Percentiles rank a stretch among this genome's conserved stretches.
These are phyloP conservation scores for Leucania comma DNA, from an alignment of 2,888 invertebrate species.

Conservation along the genomic window DNA sequence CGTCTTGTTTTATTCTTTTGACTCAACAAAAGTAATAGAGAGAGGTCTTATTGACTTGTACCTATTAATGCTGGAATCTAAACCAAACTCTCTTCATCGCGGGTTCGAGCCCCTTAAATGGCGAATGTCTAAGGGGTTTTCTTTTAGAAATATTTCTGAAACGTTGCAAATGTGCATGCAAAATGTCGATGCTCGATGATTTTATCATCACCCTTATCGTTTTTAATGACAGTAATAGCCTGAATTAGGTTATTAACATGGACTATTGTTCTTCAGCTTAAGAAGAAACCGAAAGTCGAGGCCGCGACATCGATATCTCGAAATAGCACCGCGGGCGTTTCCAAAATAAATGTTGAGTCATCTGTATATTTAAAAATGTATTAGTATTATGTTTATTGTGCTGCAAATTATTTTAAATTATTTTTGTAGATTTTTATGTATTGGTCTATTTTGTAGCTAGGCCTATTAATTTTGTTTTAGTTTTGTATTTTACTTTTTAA, in stretches of 20 bases:
- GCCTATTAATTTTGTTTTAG: constrained; percentile 10
- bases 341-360: constrained; percentile 87
- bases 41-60: background rate
- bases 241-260: constrained; percentile 51
- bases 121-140: constrained; percentile 14
- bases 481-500: background rate
- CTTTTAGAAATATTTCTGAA: background rate
- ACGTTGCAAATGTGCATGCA: constrained; percentile 8
- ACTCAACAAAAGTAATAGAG: constrained; percentile 40
- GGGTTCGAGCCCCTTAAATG: constrained; percentile 32
- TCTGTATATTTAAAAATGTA: constrained; percentile 69
- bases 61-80: background rate
- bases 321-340: constrained; percentile 76
- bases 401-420: constrained; percentile 15
- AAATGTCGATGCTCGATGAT: background rate
- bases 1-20: constrained; percentile 44
- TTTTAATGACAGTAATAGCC: constrained; percentile 38
- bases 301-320: constrained; percentile 72
- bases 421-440: constrained; percentile 19
- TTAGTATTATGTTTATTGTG: constrained; percentile 46
- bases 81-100: background rate
- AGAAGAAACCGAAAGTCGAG: constrained; percentile 86
- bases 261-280: constrained; percentile 81
- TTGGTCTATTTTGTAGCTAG: constrained; percentile 32
- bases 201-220: constrained; percentile 7